Evolutionary conservation across 2,797 vertebrate genomes (phyloP), one percentile per base, ranked within the genome.

Genomic region (Chlorospingus semifuscus): DNA sequence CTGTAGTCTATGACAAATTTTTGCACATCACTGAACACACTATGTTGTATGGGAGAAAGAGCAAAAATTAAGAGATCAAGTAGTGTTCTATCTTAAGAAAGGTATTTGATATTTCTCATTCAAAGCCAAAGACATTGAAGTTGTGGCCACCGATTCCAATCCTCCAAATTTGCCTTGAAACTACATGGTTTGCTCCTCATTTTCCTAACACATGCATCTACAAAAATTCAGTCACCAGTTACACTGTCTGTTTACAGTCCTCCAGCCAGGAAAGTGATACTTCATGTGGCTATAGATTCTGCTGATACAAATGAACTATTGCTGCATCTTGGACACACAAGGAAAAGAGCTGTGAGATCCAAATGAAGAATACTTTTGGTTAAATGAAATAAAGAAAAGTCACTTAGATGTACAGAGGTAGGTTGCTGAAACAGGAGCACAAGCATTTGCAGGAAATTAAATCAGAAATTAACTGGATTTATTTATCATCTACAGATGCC

Each of bases 381-480:
- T 84, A 91, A 93, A 57, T 8, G 21, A 82, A 83, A 75, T 55
- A 87, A 77, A 72, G 21, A 42, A 56, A 87, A 89, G 65, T 63
- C 50, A 86, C 29, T 86, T 78, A 64, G n/a, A 72, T 32, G 18
- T 61, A 77, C 10, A 78, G 29, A 86, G 61, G 44, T n/a, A 93
- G 39, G 47, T 29, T 90, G 76, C 37, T 86, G 53, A 83, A 88
- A 94, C 59, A 88, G 87, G 32, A 95, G 80, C 44, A 57, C n/a
- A 59, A 69, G 50, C 19, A 69, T 66, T 89, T 86, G 29, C 46
- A 83, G 85, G 76, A 95, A 94, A 91, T 95, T n/a, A 94, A 92
- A 90, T 84, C 61, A 94, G 69, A 93, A 93, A 75, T 63, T 2
- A 87, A 90, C 50, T 63, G 70, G 42, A 74, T 91, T 72, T 81